Evolutionary conservation across 2,797 vertebrate species (phyloP).

Genomic region (Ambastaia sidthimunki): DNA sequence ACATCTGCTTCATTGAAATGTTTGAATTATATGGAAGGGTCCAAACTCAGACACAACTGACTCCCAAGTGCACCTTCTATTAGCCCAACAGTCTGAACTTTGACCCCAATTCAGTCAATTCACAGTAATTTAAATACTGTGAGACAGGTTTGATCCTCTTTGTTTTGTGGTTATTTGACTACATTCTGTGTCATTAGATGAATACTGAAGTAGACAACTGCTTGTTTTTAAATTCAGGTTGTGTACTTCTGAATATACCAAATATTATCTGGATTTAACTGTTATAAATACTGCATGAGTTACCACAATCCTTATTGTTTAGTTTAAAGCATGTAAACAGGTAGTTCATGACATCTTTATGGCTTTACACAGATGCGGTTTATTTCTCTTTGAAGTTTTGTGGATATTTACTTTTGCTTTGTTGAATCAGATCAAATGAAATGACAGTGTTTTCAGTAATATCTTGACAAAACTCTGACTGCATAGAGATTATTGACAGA

Average conservation of each 20-base stretch:
- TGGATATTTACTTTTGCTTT: background rate
- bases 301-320: too few species aligned
- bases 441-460: background rate
- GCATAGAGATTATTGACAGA: background rate
- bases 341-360: too few species aligned
- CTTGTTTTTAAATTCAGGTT: background rate
- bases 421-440: background rate
- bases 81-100: too few species aligned
- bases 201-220: background rate
- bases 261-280: background rate
- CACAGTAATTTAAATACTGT: too few species aligned
- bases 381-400: background rate
- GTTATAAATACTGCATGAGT: too few species aligned
- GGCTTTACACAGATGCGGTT: background rate
- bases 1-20: background rate
- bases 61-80: too few species aligned
- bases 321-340: too few species aligned
- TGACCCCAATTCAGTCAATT: too few species aligned
- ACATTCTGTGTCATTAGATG: background rate
- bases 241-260: background rate
- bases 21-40: background rate
- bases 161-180: background rate
- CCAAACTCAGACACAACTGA: too few species aligned
- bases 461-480: background rate
- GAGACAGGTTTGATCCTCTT: background rate